Conservation (phyloP, 2,888 invertebrate species). For the Caenorhabditis zanzibari region DNA sequence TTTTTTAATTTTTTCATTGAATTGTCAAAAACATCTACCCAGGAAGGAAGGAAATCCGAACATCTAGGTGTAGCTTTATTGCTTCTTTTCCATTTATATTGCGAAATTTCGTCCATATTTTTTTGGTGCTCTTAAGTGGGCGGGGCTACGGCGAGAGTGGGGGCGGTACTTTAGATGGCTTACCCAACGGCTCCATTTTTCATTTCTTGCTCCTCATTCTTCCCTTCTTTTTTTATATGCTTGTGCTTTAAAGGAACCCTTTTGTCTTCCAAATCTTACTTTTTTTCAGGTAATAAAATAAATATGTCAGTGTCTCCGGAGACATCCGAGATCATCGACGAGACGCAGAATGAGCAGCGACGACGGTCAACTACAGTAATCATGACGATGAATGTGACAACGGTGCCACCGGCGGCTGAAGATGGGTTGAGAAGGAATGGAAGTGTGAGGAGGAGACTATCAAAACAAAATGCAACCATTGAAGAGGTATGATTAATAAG, state of each 20-base stretch:
- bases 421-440: constrained; percentile 43
- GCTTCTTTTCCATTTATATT: constrained; percentile 4
- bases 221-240: not conserved
- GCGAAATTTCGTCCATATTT: constrained; percentile 30
- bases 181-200: constrained; percentile 11
- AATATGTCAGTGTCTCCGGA: constrained; percentile 16
- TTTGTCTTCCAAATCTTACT: not conserved
- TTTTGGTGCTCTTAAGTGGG: constrained; percentile 31
- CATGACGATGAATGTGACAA: constrained; percentile 59
- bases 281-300: constrained; percentile 19
- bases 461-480: constrained; percentile 69
- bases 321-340: constrained; percentile 5
- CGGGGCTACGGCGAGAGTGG: constrained; percentile 16
- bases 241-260: not conserved
- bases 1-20: too few species aligned
- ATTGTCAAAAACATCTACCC: too few species aligned
- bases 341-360: constrained; percentile 19
- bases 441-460: constrained; percentile 61
- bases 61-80: not conserved
- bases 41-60: too few species aligned
- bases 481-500: constrained; percentile 55
- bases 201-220: constrained; percentile 10
- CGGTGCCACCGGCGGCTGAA: constrained; percentile 26
- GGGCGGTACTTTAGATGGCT: constrained; percentile 35
- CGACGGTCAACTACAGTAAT: constrained; percentile 61